A percentile compares a stretch with the other conserved stretches of the same genome.
phyloP scores from a whole-genome alignment of 2,113 vertebrate genomes.

The Heterochromis multidens region DNA sequence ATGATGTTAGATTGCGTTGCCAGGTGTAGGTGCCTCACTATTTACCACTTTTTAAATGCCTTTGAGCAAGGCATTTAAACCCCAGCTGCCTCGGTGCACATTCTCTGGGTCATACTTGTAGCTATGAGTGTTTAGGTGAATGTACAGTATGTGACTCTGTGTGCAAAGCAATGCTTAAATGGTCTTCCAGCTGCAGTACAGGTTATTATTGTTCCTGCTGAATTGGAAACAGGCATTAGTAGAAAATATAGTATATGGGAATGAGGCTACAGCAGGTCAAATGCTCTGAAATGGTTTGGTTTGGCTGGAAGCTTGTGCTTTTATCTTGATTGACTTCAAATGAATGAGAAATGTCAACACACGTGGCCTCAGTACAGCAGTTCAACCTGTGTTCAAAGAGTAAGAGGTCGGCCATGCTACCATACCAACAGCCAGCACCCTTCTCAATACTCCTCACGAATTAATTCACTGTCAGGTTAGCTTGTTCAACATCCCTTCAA shows the following conservation, averaged over 20 bases:
- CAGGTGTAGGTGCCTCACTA: too few relatives aligned
- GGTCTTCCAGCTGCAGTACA: background rate
- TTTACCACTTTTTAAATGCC: background rate
- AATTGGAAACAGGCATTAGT: background rate
- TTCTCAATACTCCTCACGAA: background rate
- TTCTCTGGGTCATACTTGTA: background rate
- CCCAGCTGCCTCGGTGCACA: background rate
- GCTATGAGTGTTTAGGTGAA: background rate
- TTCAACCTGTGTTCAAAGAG: background rate
- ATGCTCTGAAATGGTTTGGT: background rate
- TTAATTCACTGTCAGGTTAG: background rate
- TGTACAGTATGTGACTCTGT: background rate
- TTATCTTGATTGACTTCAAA: conserved; percentile 6
- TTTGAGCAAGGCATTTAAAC: background rate
- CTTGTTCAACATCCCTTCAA: background rate
- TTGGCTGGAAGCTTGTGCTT: background rate
- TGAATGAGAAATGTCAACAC: background rate
- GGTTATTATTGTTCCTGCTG: background rate
- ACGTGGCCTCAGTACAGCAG: background rate
- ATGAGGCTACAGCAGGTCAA: background rate
- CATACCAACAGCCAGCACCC: background rate
- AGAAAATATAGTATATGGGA: background rate
- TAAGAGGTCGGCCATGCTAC: background rate
- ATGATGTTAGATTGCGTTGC: background rate
- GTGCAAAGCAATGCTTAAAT: background rate